Percentiles rank a stretch among this genome's conserved stretches.
phyloP scores from a whole-genome alignment of 2,113 vertebrate genomes.

The Microcebus lehilahytsara region DNA sequence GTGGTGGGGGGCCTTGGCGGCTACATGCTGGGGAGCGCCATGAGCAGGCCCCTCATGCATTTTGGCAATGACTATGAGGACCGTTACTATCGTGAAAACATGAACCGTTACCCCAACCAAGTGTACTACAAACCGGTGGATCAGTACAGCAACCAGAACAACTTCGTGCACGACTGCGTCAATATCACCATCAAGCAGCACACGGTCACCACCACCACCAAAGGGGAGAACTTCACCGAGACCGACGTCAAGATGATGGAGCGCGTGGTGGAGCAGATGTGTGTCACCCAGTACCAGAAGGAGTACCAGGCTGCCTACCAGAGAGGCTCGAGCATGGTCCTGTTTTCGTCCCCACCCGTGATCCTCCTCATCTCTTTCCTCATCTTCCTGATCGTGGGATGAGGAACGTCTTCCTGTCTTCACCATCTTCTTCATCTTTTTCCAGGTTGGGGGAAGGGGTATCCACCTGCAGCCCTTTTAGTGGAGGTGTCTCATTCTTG shows the following conservation, averaged over 20 bases:
- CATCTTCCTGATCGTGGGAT: slow-evolving; percentile 76
- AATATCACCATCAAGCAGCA: slow-evolving; percentile 84
- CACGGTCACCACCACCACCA: slow-evolving; percentile 82
- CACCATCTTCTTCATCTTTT: not conserved
- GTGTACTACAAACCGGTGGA: slow-evolving; percentile 81
- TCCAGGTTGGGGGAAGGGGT: slow-evolving; percentile 40
- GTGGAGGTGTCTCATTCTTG: slow-evolving; percentile 53
- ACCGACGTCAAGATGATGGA: slow-evolving; percentile 80
- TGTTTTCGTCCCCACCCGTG: slow-evolving; percentile 62
- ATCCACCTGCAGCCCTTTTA: slow-evolving; percentile 34
- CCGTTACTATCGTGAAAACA: slow-evolving; percentile 81
- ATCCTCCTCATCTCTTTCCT: slow-evolving; percentile 80
- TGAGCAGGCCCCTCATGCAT: slow-evolving; percentile 79
- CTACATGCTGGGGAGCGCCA: slow-evolving; percentile 82
- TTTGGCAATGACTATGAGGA: slow-evolving; percentile 83
- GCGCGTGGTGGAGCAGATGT: slow-evolving; percentile 85
- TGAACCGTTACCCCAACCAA: slow-evolving; percentile 81
- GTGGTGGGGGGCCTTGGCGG: slow-evolving; percentile 83
- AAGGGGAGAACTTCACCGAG: slow-evolving; percentile 77
- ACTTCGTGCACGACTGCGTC: slow-evolving; percentile 84
- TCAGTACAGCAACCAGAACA: slow-evolving; percentile 78
- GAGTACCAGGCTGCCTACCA: slow-evolving; percentile 69
- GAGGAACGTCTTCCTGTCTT: not conserved
- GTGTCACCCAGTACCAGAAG: slow-evolving; percentile 81
- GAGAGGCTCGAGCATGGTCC: not conserved